A percentile compares a stretch with the other conserved stretches of the same genome.
Evolutionary conservation across 2,113 vertebrate species (phyloP).

Genomic region (Hippopotamus amphibius): DNA sequence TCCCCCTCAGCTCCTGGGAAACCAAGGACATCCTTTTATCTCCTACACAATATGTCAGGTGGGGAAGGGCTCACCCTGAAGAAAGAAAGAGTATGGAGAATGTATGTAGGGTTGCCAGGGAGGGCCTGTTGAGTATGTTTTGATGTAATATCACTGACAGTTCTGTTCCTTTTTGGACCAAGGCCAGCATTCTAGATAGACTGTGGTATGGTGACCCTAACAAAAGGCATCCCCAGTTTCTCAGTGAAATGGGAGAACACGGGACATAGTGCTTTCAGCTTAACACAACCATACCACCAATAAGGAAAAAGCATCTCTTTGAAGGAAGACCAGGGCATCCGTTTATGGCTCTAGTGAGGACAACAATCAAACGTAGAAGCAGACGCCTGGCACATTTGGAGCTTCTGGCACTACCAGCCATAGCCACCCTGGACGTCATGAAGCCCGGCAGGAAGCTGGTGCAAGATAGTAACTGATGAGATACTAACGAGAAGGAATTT

Average conservation of each 20-base stretch:
- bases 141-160: neutral
- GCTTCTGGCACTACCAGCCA: neutral
- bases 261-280: neutral
- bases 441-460: neutral
- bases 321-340: neutral
- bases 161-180: neutral
- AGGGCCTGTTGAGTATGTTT: neutral
- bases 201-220: neutral
- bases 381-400: neutral
- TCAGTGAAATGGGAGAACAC: neutral
- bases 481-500: neutral
- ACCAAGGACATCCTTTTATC: neutral
- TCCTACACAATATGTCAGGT: neutral
- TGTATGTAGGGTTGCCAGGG: neutral
- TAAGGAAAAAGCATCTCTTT: neutral
- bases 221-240: neutral
- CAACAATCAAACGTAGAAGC: neutral
- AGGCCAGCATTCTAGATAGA: neutral
- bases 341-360: rapidly evolving
- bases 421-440: neutral
- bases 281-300: neutral
- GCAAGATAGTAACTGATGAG: neutral
- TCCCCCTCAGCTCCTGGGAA: neutral
- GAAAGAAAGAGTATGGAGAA: neutral
- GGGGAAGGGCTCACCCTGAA: neutral